Evolutionary conservation across 2,113 vertebrate species (phyloP).

Genomic region (Romanogobio albipinnatus): DNA sequence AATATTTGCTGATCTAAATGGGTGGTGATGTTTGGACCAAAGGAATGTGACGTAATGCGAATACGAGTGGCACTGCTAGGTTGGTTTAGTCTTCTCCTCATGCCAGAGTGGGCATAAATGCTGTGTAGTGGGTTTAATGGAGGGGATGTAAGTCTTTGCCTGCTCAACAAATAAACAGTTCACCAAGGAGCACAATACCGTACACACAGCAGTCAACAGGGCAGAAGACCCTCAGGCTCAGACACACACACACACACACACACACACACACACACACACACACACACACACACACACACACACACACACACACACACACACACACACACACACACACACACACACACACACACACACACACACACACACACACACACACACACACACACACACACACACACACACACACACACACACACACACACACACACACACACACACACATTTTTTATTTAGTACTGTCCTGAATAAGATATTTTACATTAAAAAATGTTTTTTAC

Average conservation of each 20-base stretch:
- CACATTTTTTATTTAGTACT: no score
- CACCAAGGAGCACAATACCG: constrained; percentile 34
- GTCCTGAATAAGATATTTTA: no score
- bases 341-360: no score
- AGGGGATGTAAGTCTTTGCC: constrained; percentile 49
- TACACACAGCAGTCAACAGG: constrained; percentile 38
- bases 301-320: no score
- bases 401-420: no score
- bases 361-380: not conserved
- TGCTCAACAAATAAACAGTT: constrained; percentile 49
- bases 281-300: not conserved
- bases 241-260: not conserved
- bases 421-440: no score
- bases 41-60: not conserved
- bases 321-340: no score
- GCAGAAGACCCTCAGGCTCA: constrained; percentile 47
- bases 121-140: constrained; percentile 53
- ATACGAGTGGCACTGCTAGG: not conserved
- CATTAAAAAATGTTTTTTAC: no score
- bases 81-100: constrained; percentile 31
- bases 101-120: constrained; percentile 39
- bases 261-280: not conserved
- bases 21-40: not conserved
- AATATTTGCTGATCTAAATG: not conserved
- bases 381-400: not conserved